Evolutionary conservation across 1,140 invertebrate species (phyloP).

Genomic region (Drosophila melanogaster): Release_6_plus_ISO1_MT NT_033777.3:19757501-19758000

Average conservation of each 20-base stretch:
- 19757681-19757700: not conserved
- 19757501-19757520: constrained; percentile 10
- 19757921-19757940: constrained; percentile 25
- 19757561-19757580: constrained; percentile 71
- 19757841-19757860: constrained; percentile 98
- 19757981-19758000: constrained; percentile 61
- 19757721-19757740: constrained; percentile 14
- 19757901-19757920: constrained; percentile 31
- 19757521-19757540: constrained; percentile 16
- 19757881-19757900: constrained; percentile 94
- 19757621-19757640: constrained; percentile 20
- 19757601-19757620: constrained; percentile 7
- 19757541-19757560: constrained; percentile 81
- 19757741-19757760: not conserved
- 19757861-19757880: constrained; percentile 99
- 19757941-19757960: constrained; percentile 42
- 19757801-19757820: constrained; percentile 86
- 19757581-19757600: constrained; percentile 20
- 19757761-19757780: not conserved
- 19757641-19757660: constrained; percentile 47
- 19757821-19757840: constrained; percentile 92
- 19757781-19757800: constrained; percentile 58
- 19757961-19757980: constrained; percentile 60
- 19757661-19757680: constrained; percentile 72
- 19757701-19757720: not conserved